Evolutionary conservation across 2,113 vertebrate genomes (phyloP).

Genomic region (Bagarius yarrelli): DNA sequence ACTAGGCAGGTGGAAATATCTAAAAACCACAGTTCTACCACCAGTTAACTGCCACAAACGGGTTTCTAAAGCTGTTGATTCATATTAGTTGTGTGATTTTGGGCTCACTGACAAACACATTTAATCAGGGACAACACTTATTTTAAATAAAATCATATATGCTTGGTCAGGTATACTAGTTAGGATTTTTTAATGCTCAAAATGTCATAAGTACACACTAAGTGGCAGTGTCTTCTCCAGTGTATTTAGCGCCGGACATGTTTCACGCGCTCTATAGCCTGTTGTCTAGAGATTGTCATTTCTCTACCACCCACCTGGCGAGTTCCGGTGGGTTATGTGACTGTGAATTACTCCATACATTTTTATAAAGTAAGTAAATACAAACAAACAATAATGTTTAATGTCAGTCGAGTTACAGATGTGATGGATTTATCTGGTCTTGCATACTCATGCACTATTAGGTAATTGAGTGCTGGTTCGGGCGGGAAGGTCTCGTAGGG

Average conservation of each 20-base stretch:
- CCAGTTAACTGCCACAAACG: background rate
- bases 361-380: slow-evolving; percentile 82
- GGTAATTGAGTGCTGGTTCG: slow-evolving; percentile 93
- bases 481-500: slow-evolving; percentile 88
- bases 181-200: background rate
- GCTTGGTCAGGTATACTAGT: background rate
- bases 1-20: slow-evolving; percentile 6
- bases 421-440: background rate
- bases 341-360: slow-evolving; percentile 88
- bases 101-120: background rate
- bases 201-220: background rate
- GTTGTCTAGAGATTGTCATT: slow-evolving; percentile 89
- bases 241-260: slow-evolving; percentile 86
- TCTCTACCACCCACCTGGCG: slow-evolving; percentile 88
- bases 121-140: background rate
- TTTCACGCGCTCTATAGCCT: slow-evolving; percentile 88
- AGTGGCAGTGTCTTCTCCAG: slow-evolving; percentile 62
- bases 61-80: background rate
- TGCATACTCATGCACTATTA: slow-evolving; percentile 53
- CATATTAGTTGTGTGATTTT: background rate
- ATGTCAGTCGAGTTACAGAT: background rate
- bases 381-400: background rate
- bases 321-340: slow-evolving; percentile 79
- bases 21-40: background rate
- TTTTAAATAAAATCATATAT: too few relatives aligned